Evolutionary conservation across 2,113 vertebrate genomes (phyloP).

Genomic region (Percopsis transmontana): DNA sequence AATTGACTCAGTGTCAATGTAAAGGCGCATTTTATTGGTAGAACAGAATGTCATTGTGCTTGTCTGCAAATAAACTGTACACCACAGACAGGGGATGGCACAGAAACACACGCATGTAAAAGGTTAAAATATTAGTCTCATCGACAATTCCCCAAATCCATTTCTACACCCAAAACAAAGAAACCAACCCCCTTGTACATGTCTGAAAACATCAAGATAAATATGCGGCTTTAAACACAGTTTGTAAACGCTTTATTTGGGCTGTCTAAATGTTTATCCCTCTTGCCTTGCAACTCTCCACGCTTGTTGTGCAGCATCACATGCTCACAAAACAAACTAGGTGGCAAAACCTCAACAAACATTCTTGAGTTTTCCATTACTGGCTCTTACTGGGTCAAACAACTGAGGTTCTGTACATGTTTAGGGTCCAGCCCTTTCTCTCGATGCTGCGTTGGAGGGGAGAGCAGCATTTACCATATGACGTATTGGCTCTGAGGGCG

Average conservation of each 20-base stretch:
- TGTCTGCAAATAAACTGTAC: too few species aligned
- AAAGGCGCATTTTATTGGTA: slow-evolving; percentile 3
- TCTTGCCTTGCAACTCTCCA: slow-evolving; percentile 61
- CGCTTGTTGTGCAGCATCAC: slow-evolving; percentile 62
- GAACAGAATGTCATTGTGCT: too few species aligned
- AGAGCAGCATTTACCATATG: slow-evolving; percentile 37
- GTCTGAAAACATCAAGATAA: slow-evolving; percentile 61
- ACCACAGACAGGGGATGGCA: slow-evolving; percentile 13
- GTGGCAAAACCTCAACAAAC: slow-evolving; percentile 55
- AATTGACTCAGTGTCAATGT: slow-evolving; percentile 39
- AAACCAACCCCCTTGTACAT: slow-evolving; percentile 55
- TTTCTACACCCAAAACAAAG: slow-evolving; percentile 65
- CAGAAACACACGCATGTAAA: slow-evolving; percentile 70
- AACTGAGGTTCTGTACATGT: slow-evolving; percentile 35
- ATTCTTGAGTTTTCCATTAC: slow-evolving; percentile 47
- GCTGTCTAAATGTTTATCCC: slow-evolving; percentile 80
- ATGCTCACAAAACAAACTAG: slow-evolving; percentile 65
- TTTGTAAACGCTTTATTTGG: slow-evolving; percentile 69
- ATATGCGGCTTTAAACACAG: slow-evolving; percentile 54
- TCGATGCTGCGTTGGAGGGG: slow-evolving; percentile 33
- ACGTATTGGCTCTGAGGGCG: background rate
- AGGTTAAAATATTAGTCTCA: slow-evolving; percentile 59
- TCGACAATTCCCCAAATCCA: slow-evolving; percentile 55
- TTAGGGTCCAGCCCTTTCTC: slow-evolving; percentile 18
- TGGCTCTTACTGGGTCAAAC: slow-evolving; percentile 47